Evolutionary conservation across 1,140 invertebrate species (phyloP).

Genomic region (Ceratoteleas bidentatus): DNA sequence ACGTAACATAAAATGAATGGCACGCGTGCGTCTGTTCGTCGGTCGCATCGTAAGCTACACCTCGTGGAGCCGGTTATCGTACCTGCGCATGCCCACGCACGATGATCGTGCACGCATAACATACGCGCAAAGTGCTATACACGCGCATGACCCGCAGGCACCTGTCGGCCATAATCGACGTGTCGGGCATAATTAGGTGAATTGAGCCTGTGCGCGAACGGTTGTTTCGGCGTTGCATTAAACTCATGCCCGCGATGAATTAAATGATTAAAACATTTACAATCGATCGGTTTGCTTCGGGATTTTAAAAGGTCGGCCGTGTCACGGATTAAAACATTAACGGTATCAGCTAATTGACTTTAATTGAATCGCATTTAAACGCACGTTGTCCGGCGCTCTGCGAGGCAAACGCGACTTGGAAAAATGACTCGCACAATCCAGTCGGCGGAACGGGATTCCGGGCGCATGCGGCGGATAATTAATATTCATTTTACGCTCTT

Average conservation of each 20-base stretch:
- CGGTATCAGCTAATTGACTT: too few relatives aligned
- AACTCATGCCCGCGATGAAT: conserved; percentile 3
- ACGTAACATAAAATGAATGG: conserved; percentile 54
- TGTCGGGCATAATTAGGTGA: conserved; percentile 69
- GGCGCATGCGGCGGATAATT: too few relatives aligned
- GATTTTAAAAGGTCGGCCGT: background rate
- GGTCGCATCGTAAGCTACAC: conserved; percentile 35
- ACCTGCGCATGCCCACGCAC: conserved; percentile 57
- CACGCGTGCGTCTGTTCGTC: conserved; percentile 50
- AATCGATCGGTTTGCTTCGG: background rate
- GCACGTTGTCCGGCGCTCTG: conserved; percentile 13
- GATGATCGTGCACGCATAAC: conserved; percentile 57
- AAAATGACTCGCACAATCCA: too few relatives aligned
- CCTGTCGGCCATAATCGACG: conserved; percentile 71
- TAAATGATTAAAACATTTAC: background rate
- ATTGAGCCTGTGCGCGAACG: conserved; percentile 35
- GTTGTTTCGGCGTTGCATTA: conserved; percentile 1
- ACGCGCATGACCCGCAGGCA: conserved; percentile 61
- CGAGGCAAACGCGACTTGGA: too few relatives aligned
- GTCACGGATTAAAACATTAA: too few relatives aligned
- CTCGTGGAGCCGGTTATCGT: conserved; percentile 52
- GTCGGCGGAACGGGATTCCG: too few relatives aligned
- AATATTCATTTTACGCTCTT: too few relatives aligned
- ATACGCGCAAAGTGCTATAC: conserved; percentile 51
- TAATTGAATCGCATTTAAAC: conserved; percentile 15